Conservation (phyloP, 2,797 vertebrate genomes). For the Harpagifer antarcticus region DNA sequence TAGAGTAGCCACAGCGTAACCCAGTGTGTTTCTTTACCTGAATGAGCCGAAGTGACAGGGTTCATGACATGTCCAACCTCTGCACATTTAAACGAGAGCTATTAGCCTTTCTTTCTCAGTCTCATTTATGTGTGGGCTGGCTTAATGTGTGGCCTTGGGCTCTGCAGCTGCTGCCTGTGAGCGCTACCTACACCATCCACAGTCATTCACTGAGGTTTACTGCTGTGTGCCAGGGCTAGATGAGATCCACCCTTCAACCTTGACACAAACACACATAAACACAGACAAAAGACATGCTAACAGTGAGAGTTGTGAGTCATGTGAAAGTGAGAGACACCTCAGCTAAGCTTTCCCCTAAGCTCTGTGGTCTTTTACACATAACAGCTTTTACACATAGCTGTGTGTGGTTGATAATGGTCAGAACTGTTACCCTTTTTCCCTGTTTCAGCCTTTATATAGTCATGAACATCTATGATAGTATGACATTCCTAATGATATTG, state of each 20-base stretch:
- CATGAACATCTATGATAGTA: not conserved
- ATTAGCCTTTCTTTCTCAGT: slow-evolving; percentile 64
- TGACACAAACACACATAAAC: slow-evolving; percentile 57
- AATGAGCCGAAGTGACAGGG: slow-evolving; percentile 59
- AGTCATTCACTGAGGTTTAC: slow-evolving; percentile 62
- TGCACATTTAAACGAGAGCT: slow-evolving; percentile 58
- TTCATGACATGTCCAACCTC: slow-evolving; percentile 58
- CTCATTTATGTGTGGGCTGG: slow-evolving; percentile 60
- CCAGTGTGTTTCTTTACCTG: slow-evolving; percentile 27
- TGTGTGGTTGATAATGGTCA: slow-evolving; percentile 38
- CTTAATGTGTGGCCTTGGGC: slow-evolving; percentile 74
- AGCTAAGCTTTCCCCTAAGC: slow-evolving; percentile 28
- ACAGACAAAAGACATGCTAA: slow-evolving; percentile 53
- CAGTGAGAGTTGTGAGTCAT: slow-evolving; percentile 23
- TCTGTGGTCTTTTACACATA: slow-evolving; percentile 30
- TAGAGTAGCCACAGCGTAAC: slow-evolving; percentile 7
- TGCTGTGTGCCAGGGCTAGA: slow-evolving; percentile 55
- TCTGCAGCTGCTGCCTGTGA: slow-evolving; percentile 75
- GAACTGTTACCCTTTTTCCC: not conserved
- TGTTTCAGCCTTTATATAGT: slow-evolving; percentile 14
- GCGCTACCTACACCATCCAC: slow-evolving; percentile 47
- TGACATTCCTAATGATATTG: slow-evolving; percentile 7
- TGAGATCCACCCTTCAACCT: slow-evolving; percentile 62
- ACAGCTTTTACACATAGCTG: slow-evolving; percentile 19
- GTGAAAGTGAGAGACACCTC: slow-evolving; percentile 46